A percentile compares a stretch with the other conserved stretches of the same genome.
Evolutionary conservation across 2,113 vertebrate genomes (phyloP).

Genomic region (Silurus glanis): DNA sequence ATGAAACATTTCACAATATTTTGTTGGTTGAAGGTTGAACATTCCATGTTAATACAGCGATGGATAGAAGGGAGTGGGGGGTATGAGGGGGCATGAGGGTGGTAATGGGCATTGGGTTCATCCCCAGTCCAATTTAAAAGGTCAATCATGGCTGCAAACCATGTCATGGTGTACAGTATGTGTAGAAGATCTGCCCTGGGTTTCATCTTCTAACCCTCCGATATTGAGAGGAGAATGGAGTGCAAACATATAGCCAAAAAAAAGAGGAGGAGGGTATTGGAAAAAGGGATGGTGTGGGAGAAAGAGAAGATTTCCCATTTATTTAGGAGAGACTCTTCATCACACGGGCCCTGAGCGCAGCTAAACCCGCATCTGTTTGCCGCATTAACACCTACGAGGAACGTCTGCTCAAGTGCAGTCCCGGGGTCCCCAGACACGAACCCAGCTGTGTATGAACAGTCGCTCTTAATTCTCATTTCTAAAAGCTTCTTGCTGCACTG

Average conservation of each 20-base stretch:
- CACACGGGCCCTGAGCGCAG: not conserved
- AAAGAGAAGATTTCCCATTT: slow-evolving; percentile 13
- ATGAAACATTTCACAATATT: not conserved
- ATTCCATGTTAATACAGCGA: not conserved
- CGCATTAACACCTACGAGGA: slow-evolving; percentile 18
- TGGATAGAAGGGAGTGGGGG: too few species aligned
- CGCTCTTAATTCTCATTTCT: too few species aligned
- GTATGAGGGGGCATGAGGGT: too few species aligned
- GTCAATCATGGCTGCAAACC: not conserved
- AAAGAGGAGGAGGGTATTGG: not conserved
- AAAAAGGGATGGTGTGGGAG: not conserved
- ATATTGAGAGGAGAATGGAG: not conserved
- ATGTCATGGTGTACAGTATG: not conserved
- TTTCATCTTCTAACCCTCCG: not conserved
- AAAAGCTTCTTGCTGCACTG: too few species aligned
- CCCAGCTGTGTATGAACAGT: not conserved
- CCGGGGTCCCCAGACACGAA: slow-evolving; percentile 32
- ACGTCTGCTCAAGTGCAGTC: slow-evolving; percentile 10
- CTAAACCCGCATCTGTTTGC: slow-evolving; percentile 7
- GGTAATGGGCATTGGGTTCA: not conserved
- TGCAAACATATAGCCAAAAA: not conserved
- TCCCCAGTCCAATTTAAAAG: too few species aligned
- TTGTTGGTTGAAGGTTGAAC: not conserved
- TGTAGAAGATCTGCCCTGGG: not conserved
- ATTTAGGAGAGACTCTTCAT: slow-evolving; percentile 13